phyloP scores from a whole-genome alignment of 2,888 invertebrate species.

The Aphrophora alni region DNA sequence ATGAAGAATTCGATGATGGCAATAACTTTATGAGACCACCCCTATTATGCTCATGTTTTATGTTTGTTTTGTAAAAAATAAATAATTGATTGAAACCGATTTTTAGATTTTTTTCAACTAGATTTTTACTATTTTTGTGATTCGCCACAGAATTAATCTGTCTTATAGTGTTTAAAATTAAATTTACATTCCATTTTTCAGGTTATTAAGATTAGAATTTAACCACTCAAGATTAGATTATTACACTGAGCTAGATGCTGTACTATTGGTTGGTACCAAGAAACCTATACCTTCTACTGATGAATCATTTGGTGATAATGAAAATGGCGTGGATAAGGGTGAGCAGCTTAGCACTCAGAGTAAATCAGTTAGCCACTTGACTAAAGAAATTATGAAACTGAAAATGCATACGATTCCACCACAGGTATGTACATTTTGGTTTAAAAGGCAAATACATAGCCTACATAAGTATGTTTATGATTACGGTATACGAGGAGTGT shows the following conservation, averaged over 20 bases:
- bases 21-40: too few relatives aligned
- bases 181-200: too few relatives aligned
- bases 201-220: conserved; percentile 83
- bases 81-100: too few relatives aligned
- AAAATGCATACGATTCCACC: conserved; percentile 49
- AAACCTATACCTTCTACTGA: conserved; percentile 51
- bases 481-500: neutral
- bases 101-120: too few relatives aligned
- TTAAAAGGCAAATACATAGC: neutral
- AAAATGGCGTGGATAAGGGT: conserved; percentile 7
- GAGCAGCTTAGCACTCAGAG: neutral
- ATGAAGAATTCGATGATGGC: too few relatives aligned
- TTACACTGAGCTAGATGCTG: conserved; percentile 88
- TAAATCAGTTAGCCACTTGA: conserved; percentile 39
- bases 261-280: conserved; percentile 74
- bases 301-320: conserved; percentile 13
- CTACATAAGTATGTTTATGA: neutral
- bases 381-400: conserved; percentile 46
- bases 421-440: conserved; percentile 42
- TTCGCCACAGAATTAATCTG: too few relatives aligned
- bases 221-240: conserved; percentile 81
- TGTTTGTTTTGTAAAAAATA: too few relatives aligned
- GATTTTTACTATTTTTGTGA: too few relatives aligned
- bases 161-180: too few relatives aligned
- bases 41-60: too few relatives aligned